A percentile compares a stretch with the other conserved stretches of the same genome.
phyloP scores from a whole-genome alignment of 2,113 vertebrate species.

The Syrmaticus mikado region DNA sequence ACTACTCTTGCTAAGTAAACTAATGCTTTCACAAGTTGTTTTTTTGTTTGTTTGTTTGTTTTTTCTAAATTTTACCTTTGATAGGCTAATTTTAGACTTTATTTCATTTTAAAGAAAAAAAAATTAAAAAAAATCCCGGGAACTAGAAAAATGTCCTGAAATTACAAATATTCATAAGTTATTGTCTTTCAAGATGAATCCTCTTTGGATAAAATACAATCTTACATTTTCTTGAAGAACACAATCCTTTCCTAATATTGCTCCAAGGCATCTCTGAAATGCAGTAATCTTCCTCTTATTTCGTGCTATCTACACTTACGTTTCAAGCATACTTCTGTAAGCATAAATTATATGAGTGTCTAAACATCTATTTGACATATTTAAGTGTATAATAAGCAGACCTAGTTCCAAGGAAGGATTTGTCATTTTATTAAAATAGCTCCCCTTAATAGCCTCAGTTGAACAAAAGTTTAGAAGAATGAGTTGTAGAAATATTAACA shows the following conservation, averaged over 20 bases:
- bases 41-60: no score
- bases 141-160: neutral
- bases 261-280: neutral
- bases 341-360: neutral
- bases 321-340: neutral
- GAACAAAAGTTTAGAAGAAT: neutral
- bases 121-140: neutral
- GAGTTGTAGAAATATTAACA: neutral
- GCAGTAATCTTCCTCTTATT: neutral
- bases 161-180: neutral
- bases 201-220: neutral
- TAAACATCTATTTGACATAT: neutral
- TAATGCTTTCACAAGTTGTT: neutral
- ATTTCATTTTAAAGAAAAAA: neutral
- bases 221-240: neutral
- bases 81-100: neutral
- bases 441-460: neutral
- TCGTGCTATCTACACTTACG: neutral
- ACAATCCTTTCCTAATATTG: neutral
- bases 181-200: neutral
- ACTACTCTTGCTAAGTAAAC: neutral
- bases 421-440: neutral
- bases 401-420: neutral
- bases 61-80: neutral
- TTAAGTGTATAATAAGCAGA: neutral